phyloP scores from a whole-genome alignment of 2,888 invertebrate genomes.

The Axea sp. region DNA sequence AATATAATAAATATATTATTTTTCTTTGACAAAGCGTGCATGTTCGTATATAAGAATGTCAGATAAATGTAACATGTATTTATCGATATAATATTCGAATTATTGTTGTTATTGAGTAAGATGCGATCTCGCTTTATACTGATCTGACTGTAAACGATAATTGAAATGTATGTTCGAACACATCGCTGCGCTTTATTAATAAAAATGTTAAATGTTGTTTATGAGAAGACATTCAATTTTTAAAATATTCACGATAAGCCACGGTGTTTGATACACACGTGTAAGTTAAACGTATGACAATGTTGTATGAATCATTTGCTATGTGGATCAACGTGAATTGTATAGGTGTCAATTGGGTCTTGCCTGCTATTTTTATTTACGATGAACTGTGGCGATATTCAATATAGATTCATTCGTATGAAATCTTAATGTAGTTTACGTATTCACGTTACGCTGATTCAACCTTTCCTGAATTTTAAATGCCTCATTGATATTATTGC shows the following conservation, averaged over 20 bases:
- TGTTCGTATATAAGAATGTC: slow-evolving; percentile 50
- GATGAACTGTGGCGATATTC: slow-evolving; percentile 50
- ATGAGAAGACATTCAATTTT: slow-evolving; percentile 43
- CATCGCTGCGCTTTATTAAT: slow-evolving; percentile 59
- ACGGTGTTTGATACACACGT: slow-evolving; percentile 56
- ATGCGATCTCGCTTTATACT: slow-evolving; percentile 68
- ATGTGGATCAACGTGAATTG: slow-evolving; percentile 24
- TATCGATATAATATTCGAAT: slow-evolving; percentile 66
- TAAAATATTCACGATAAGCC: slow-evolving; percentile 29
- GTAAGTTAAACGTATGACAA: slow-evolving; percentile 33
- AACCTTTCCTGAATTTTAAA: slow-evolving; percentile 47
- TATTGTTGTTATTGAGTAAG: slow-evolving; percentile 69
- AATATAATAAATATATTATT: slow-evolving; percentile 56
- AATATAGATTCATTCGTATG: slow-evolving; percentile 58
- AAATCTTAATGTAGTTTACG: slow-evolving; percentile 46
- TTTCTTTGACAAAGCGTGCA: slow-evolving; percentile 58
- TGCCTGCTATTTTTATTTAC: slow-evolving; percentile 49
- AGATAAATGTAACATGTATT: slow-evolving; percentile 59
- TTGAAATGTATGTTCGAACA: slow-evolving; percentile 45
- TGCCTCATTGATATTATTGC: slow-evolving; percentile 50
- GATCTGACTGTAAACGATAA: slow-evolving; percentile 53
- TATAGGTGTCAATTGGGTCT: slow-evolving; percentile 52
- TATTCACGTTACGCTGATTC: slow-evolving; percentile 39
- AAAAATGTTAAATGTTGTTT: slow-evolving; percentile 60
- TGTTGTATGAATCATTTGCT: slow-evolving; percentile 29